Evolutionary conservation across 1,140 invertebrate species (phyloP), one percentile per base, ranked within the genome.

Genomic region (Sitobion miscanthi): DNA sequence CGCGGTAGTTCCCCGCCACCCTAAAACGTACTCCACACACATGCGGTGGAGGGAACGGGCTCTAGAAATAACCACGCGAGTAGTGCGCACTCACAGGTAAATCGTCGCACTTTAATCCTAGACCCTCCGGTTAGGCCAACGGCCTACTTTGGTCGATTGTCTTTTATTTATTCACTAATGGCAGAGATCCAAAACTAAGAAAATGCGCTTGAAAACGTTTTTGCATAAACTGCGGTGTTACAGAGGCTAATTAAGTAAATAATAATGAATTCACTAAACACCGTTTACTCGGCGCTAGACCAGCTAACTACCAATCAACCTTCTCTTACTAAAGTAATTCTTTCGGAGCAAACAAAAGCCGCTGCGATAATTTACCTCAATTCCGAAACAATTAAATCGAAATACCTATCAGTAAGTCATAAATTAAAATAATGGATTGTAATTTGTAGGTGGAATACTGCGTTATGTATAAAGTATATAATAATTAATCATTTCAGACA

Each of bases 51-150:
- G 35, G 35, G 88, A 11, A 89, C 2, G 86, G 35, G 35, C 35
- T 89, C 49, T 42, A 89, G 88, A 89, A 88, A 88, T 77, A 89
- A 89, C 52, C 88, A 89, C 52, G 54, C 35, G 52, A n/a, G 35
- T 89, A 35, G 23, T 35, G 21, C n/a, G 49, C 35, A 38, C 87
- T 54, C 47, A 38, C 87, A 54, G 35, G n/a, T 54, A 54, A n/a
- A 49, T 5, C 47, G 30, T 23, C 47, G 20, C 52, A 42, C 35
- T 57, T 57, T 4, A 89, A 57, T 89, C 21, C n/a, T 9, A 87
- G 6, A n/a, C 14, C 23, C 35, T 6, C 9, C 5, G 14, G 14
- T 17, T 17, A 11, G 20, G 20, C 87, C 20, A 35, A 89, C 49
- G 35, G 49, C 88, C 35, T 38, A 42, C 88, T 38, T 85, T 42